These are phyloP conservation scores for Tanypteryx hageni DNA, from an alignment of 2,888 invertebrate genomes.

Conservation along the genomic window DNA sequence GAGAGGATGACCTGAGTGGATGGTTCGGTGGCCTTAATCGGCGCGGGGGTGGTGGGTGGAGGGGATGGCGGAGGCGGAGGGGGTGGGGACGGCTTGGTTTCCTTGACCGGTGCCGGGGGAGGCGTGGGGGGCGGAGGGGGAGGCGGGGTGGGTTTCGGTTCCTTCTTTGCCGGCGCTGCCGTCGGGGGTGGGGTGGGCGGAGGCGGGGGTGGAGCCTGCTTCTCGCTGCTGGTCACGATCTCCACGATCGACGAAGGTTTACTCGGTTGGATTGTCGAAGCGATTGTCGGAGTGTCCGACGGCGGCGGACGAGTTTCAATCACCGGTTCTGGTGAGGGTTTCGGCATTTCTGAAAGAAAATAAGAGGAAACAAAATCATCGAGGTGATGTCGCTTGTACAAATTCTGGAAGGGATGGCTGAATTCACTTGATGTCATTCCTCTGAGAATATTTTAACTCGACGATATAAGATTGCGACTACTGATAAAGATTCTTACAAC, in stretches of 20 bases:
- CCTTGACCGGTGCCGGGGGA: conserved; percentile 73
- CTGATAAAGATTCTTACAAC: too few relatives aligned
- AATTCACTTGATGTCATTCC: too few relatives aligned
- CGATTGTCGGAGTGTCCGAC: conserved; percentile 65
- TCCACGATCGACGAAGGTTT: conserved; percentile 73
- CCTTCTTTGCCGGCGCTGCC: conserved; percentile 66
- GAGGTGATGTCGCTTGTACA: background rate
- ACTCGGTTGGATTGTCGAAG: conserved; percentile 75
- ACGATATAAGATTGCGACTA: too few relatives aligned
- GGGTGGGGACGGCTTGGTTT: background rate
- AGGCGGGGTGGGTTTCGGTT: conserved; percentile 70
- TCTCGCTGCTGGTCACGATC: conserved; percentile 72
- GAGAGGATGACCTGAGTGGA: conserved; percentile 66
- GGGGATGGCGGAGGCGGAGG: background rate
- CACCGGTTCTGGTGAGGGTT: conserved; percentile 67
- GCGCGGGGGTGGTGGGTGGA: conserved; percentile 65
- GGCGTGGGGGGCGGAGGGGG: conserved; percentile 67
- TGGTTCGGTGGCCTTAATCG: conserved; percentile 66
- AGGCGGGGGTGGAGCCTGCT: conserved; percentile 57
- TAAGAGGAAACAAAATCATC: background rate
- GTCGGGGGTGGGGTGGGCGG: conserved; percentile 28
- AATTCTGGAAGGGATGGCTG: too few relatives aligned
- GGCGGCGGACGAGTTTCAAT: conserved; percentile 71
- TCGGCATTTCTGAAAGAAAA: conserved; percentile 36
- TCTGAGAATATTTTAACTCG: too few relatives aligned